Conservation (phyloP, 2,797 vertebrate species). For the Gadopsis marmoratus region DNA sequence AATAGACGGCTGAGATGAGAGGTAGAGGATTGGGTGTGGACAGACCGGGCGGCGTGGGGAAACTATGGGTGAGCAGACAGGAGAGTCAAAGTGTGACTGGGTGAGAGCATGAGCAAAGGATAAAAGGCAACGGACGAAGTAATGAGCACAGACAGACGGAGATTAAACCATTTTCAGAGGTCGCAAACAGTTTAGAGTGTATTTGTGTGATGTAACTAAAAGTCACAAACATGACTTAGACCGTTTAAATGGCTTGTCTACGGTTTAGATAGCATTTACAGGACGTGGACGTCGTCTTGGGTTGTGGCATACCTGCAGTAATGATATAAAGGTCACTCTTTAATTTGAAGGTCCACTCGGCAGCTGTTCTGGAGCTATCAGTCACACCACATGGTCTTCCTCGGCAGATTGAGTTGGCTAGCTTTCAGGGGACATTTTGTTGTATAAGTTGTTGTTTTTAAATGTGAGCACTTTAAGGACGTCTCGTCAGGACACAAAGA, state of each 20-base stretch:
- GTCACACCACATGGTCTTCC: background rate
- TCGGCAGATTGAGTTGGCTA: background rate
- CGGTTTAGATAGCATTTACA: background rate
- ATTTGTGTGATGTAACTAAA: slow-evolving; percentile 30
- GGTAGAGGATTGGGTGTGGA: slow-evolving; percentile 46
- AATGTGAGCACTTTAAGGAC: too few relatives aligned
- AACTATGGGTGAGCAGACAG: slow-evolving; percentile 29
- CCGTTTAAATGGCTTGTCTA: slow-evolving; percentile 4
- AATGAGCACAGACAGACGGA: slow-evolving; percentile 20
- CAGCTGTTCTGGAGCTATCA: background rate
- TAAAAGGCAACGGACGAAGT: slow-evolving; percentile 22
- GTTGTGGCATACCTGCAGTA: background rate
- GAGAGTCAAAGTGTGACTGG: slow-evolving; percentile 23
- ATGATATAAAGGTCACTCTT: background rate
- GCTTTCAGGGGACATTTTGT: too few relatives aligned
- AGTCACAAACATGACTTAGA: background rate
- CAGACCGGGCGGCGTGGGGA: slow-evolving; percentile 37
- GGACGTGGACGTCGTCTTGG: background rate
- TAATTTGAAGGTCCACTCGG: too few relatives aligned
- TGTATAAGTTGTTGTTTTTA: too few relatives aligned
- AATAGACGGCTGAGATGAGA: slow-evolving; percentile 77
- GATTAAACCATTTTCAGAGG: slow-evolving; percentile 25
- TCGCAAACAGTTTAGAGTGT: slow-evolving; percentile 27
- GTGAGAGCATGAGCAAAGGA: slow-evolving; percentile 34
- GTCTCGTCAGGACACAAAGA: too few relatives aligned